A percentile compares a stretch with the other conserved stretches of the same genome.
Conservation (phyloP, 2,797 vertebrate species). For the Protonibea diacanthus region DNA sequence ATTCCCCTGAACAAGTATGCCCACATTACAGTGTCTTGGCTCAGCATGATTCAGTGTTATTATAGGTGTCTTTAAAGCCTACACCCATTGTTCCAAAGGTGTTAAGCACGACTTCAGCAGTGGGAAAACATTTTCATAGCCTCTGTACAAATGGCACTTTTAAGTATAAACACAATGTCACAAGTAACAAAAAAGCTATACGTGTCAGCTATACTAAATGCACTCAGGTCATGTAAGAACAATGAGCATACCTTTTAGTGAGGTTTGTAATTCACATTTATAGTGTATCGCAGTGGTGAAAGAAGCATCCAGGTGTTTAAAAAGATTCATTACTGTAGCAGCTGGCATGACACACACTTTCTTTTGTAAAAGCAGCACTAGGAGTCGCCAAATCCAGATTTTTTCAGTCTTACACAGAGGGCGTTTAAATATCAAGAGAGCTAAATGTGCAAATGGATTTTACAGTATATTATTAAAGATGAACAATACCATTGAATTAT, state of each 20-base stretch:
- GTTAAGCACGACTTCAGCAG: constrained; percentile 47
- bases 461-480: neutral
- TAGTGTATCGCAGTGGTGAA: neutral
- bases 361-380: constrained; percentile 4
- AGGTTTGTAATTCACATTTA: neutral
- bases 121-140: constrained; percentile 61
- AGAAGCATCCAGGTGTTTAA: neutral
- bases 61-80: constrained; percentile 52
- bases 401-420: neutral
- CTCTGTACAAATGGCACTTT: constrained; percentile 22
- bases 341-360: neutral
- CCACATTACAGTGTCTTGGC: constrained; percentile 37
- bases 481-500: neutral
- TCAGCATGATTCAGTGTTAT: constrained; percentile 47
- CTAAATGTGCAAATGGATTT: neutral
- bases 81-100: constrained; percentile 48
- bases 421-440: neutral
- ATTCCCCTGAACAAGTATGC: constrained; percentile 49
- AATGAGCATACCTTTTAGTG: neutral
- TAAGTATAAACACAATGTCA: constrained; percentile 52
- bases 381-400: constrained; percentile 13
- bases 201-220: neutral
- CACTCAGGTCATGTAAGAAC: neutral
- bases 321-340: neutral
- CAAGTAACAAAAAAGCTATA: neutral